These are phyloP conservation scores for Drosophila triauraria DNA, from an alignment of 1,140 invertebrate species.

Conservation along the genomic window DNA sequence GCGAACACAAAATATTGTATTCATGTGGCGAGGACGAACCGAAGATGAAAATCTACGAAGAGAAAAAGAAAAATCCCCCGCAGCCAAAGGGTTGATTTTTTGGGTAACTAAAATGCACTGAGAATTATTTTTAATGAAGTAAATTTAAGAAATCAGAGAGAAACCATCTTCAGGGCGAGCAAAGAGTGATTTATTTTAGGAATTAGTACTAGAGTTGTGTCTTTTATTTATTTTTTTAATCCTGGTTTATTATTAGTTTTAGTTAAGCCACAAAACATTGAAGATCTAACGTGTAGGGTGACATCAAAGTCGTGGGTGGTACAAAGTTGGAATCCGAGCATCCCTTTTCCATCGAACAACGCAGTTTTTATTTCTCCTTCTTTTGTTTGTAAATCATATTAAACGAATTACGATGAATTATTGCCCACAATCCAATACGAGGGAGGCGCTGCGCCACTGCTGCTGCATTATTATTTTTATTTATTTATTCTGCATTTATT, in stretches of 20 bases:
- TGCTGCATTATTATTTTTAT: constrained; percentile 76
- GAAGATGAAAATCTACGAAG: constrained; percentile 4
- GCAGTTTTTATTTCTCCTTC: constrained; percentile 54
- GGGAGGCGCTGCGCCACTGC: constrained; percentile 10
- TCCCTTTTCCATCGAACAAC: constrained; percentile 12
- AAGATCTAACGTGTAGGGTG: not conserved
- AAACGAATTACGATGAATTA: constrained; percentile 78
- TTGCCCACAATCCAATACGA: constrained; percentile 46
- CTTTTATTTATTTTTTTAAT: not conserved
- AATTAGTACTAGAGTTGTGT: not conserved
- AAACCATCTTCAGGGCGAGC: too few relatives aligned
- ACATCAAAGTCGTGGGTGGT: not conserved
- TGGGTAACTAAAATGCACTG: constrained; percentile 10
- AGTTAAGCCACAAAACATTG: not conserved
- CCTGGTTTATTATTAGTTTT: too few relatives aligned
- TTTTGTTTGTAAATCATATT: constrained; percentile 74
- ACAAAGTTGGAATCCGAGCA: constrained; percentile 15
- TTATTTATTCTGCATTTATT: constrained; percentile 80
- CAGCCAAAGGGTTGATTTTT: constrained; percentile 7
- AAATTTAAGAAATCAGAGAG: not conserved
- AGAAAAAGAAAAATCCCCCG: not conserved
- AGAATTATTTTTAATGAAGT: not conserved
- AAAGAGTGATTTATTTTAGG: not conserved
- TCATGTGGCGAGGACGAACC: constrained; percentile 52
- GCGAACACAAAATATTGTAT: constrained; percentile 45